Percentiles rank a stretch among this genome's conserved stretches.
Evolutionary conservation across 2,888 invertebrate species (phyloP).

Genomic region (Herminia tarsipennalis): DNA sequence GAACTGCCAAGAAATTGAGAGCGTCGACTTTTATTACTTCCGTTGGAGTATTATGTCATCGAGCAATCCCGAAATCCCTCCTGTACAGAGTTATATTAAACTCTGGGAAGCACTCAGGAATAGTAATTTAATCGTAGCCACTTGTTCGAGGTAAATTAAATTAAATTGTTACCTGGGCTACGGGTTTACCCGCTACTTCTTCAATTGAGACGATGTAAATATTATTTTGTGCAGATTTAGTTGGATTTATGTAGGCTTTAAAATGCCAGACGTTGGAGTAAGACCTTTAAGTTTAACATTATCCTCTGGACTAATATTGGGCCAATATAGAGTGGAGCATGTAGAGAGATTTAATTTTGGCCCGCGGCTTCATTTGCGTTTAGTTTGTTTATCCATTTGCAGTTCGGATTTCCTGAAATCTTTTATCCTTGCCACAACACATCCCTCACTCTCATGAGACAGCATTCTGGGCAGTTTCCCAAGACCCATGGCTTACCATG

Average conservation of each 20-base stretch:
- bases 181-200: conserved; percentile 16
- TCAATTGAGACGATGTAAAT: conserved; percentile 23
- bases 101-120: conserved; percentile 37
- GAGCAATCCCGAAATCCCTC: conserved; percentile 31
- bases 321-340: too few relatives aligned
- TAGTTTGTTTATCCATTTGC: too few relatives aligned
- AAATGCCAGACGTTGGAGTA: too few relatives aligned
- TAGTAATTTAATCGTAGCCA: conserved; percentile 40
- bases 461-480: too few relatives aligned
- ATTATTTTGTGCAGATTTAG: conserved; percentile 5
- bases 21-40: conserved; percentile 63
- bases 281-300: too few relatives aligned
- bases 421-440: too few relatives aligned
- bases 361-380: too few relatives aligned
- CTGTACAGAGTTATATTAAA: conserved; percentile 34
- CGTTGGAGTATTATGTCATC: conserved; percentile 44
- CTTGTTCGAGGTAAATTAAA: conserved; percentile 40
- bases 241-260: background rate
- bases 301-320: too few relatives aligned
- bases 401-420: too few relatives aligned
- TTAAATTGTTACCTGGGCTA: conserved; percentile 37
- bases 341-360: too few relatives aligned
- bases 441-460: too few relatives aligned
- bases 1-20: conserved; percentile 60
- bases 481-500: too few relatives aligned